Evolutionary conservation across 2,888 invertebrate genomes (phyloP), one percentile per base, ranked within the genome.

Genomic region (Rotaria sp.): DNA sequence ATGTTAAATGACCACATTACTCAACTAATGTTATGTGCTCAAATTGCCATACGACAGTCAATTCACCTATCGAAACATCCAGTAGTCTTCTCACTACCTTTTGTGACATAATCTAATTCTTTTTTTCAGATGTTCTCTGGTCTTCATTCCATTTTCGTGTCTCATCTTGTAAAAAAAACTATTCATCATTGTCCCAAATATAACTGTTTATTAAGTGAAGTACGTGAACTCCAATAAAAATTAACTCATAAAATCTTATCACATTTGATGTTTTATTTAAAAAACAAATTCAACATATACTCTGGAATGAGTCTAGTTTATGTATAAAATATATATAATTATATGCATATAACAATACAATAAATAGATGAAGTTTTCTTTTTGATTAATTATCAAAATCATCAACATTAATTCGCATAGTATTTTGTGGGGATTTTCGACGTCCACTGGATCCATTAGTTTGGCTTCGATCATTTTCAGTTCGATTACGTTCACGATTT

Each of bases 281-380:
- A 67, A 67, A 38, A 35, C 35, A 67, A 67, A 21, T 7, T 35
- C 67, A 67, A 67, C 35, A 67, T 35, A 35, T 67, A 67, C 35
- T 67, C 67, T 35, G 67, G 67, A 67, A 67, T 67, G 67, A 67
- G 35, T 67, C 67, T 67, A n/a, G 67, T 21, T 67, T 67, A 67
- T 21, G 67, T 67, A 67, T 67, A 67, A 35, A 67, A 35, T 35
- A 67, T 67, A 67, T 67, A 21, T 35, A 35, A n/a, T n/a, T 67
- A 67, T 67, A 67, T 35, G 13, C 38, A 67, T 35, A 35, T 35
- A 35, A 18, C 30, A 67, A 67, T 35, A 21, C 35, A 59, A 59
- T 59, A 59, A 59, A 59, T n/a, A 59, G 30, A 59, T 30, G n/a
- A 59, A n/a, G 24, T 4, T 24, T 38, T 38, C 0, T 38, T 74